Base-by-base conservation (phyloP, 2,113 vertebrate genomes). In the Takifugu flavidus region DNA sequence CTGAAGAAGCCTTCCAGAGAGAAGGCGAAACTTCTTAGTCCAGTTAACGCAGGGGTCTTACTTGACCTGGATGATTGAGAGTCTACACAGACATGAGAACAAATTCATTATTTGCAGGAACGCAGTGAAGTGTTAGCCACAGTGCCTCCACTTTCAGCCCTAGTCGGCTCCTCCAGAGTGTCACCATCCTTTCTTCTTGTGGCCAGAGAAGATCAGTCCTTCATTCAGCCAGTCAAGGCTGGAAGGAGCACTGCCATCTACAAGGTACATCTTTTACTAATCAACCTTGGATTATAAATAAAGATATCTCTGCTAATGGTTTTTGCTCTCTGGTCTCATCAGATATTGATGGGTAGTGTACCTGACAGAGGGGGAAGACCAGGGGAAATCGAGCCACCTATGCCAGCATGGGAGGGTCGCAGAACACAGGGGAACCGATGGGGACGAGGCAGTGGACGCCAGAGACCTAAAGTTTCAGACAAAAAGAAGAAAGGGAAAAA, bases 341-440 rank as follows among this genome's bases (percentile, higher is more conserved):
- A 95, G 94, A 86, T 85, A 15, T 59, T 93, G 43, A 95, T 95
- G 93, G 93, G 93, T 28, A 70, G 67, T 0, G 92, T 96, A 12
- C 94, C 95, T 1, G 93, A 96, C 82, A 89, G 94, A 64, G 94
- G 94, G 25, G 94, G 95, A 3, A 88, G 93, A 5, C 94, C 94
- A 0, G 84, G 88, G 29, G 94, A 96, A 78, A 89, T 96, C 0
- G 95, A 95, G 67, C 79, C 91, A 0, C 94, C 94, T 0, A 95
- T 95, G 93, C 94, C 94, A 6, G 5, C 0, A 0, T 96, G 93
- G 91, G 80, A 75, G 59, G 83, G 73, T 25, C 78, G 91, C 45
- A 87, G 87, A 65, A 77, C 91, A 1, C 88, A 89, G 15, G 82
- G 84, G 53, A 49, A 53, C 25, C 25, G 54, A 42, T 5, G 45